Evolutionary conservation across 2,797 vertebrate species (phyloP).

Genomic region (Hippopotamyrus pictus): DNA sequence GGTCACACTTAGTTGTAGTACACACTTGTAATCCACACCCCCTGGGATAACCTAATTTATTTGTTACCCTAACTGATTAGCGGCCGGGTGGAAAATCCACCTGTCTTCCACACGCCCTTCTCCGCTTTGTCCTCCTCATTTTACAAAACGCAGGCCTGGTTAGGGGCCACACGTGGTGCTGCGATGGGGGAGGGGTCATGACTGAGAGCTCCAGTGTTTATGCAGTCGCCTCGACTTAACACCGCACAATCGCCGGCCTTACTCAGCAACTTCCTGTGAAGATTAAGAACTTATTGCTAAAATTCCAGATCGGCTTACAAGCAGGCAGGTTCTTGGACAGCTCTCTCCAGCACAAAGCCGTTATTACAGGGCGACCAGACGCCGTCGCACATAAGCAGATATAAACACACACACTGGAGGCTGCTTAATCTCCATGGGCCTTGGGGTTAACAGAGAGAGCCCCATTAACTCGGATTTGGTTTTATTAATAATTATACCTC

Average conservation of each 20-base stretch:
- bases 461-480: neutral
- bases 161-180: neutral
- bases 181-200: neutral
- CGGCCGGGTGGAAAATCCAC: neutral
- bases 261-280: conserved; percentile 48
- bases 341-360: conserved; percentile 40
- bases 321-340: conserved; percentile 35
- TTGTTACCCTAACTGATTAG: neutral
- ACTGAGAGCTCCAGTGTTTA: neutral
- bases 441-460: neutral
- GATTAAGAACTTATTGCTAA: conserved; percentile 51
- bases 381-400: neutral
- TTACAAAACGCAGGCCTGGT: neutral
- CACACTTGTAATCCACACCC: neutral
- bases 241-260: conserved; percentile 27
- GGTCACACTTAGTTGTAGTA: neutral
- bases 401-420: neutral
- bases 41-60: neutral
- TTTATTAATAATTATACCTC: conserved; percentile 7
- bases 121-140: neutral
- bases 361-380: conserved; percentile 18
- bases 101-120: neutral
- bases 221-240: conserved; percentile 16
- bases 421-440: neutral
- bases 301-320: conserved; percentile 56